Conservation (phyloP, 2,113 vertebrate genomes). For the Dendropsophus ebraccatus region DNA sequence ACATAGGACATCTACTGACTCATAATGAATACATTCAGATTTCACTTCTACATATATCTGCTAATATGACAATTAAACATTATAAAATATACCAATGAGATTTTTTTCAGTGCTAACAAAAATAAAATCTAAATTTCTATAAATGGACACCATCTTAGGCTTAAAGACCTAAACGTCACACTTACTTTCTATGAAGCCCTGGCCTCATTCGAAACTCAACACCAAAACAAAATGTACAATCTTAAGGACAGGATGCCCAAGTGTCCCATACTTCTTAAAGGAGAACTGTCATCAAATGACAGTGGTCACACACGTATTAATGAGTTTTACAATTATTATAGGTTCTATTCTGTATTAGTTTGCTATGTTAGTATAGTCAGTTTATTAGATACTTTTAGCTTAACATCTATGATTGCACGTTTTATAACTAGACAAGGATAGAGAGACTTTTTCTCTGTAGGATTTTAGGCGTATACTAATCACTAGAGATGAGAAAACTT, state of each 20-base stretch:
- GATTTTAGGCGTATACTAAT: neutral
- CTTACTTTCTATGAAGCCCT: neutral
- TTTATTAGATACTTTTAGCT: neutral
- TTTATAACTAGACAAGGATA: neutral
- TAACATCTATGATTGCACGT: neutral
- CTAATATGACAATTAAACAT: conserved; percentile 14
- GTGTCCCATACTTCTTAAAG: neutral
- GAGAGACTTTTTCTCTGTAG: neutral
- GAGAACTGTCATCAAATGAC: neutral
- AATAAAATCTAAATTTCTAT: conserved; percentile 21
- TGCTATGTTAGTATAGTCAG: neutral
- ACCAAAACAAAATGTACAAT: neutral
- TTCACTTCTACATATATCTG: neutral
- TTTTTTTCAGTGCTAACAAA: neutral
- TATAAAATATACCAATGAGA: conserved; percentile 1
- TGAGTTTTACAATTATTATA: neutral
- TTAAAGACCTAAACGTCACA: neutral
- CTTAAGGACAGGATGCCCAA: neutral
- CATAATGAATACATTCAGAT: conserved; percentile 25
- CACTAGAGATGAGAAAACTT: no score
- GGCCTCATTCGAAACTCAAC: neutral
- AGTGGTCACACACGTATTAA: neutral
- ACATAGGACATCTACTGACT: neutral
- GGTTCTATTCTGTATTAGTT: neutral
- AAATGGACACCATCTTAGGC: neutral